Conservation (phyloP, 2,888 invertebrate genomes). For the Eugnorisma glareosa region DNA sequence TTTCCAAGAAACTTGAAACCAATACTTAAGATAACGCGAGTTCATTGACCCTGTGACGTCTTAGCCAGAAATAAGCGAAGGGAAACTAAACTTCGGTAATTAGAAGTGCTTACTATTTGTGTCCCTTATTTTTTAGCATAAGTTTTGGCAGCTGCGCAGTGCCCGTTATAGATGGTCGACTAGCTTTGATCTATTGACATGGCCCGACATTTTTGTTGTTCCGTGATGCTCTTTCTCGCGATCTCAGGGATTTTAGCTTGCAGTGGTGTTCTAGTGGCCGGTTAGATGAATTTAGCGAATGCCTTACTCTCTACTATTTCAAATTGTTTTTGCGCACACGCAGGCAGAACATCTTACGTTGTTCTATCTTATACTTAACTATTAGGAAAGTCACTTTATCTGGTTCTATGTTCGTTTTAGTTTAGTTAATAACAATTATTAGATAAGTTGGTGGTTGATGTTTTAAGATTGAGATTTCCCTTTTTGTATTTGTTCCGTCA, state of each 20-base stretch:
- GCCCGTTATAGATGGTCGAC: conserved; percentile 55
- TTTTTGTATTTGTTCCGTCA: background rate
- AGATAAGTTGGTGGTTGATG: background rate
- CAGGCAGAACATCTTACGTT: background rate
- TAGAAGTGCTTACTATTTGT: conserved; percentile 64
- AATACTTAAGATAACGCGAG: conserved; percentile 58
- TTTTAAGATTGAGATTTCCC: background rate
- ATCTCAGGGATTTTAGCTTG: conserved; percentile 2
- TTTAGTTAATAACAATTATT: background rate
- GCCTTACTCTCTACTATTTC: background rate
- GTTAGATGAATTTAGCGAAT: background rate
- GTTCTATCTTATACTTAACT: background rate
- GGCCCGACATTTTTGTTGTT: conserved; percentile 51
- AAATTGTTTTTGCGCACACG: background rate
- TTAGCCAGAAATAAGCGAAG: conserved; percentile 60
- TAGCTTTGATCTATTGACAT: conserved; percentile 68
- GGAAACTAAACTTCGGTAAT: conserved; percentile 63
- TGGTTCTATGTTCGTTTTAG: background rate
- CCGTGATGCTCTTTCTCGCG: conserved; percentile 15
- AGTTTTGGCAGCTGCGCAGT: conserved; percentile 64
- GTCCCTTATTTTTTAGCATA: conserved; percentile 65
- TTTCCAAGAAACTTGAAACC: conserved; percentile 31
- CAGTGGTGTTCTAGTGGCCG: background rate
- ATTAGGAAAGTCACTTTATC: background rate
- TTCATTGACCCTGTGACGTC: conserved; percentile 63